Evolutionary conservation across 2,797 vertebrate species (phyloP), one percentile per base, ranked within the genome.

Genomic region (Ctenopoma multispine): DNA sequence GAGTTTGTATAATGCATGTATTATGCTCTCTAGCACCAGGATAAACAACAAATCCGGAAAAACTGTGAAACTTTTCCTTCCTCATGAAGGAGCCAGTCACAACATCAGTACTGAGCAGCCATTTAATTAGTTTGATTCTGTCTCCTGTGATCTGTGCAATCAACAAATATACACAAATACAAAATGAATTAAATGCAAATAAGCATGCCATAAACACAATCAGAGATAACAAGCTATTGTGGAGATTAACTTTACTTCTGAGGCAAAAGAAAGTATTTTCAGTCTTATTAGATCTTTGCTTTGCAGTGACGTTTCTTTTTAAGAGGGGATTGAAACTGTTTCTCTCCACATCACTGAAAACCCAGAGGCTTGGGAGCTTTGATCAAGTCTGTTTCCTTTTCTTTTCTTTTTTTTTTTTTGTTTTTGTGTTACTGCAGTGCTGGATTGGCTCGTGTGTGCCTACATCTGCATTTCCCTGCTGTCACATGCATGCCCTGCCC

Each of bases 401-500:
- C n/a, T n/a, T 58, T 31, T 12, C 46, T 49, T 27, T 55, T 47
- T 15, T 31, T 20, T 27, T 13, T 21, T 51, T 63, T 62, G 68
- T 62, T 63, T 59, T 64, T 18, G 56, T 66, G 64, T 34, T 58
- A 4, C 58, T 24, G 62, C 60, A 44, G 70, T 23, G 61, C 62
- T 21, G n/a, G 23, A 59, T 83, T 56, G 75, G 81, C 79, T 79
- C 78, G 20, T 43, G 63, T 59, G 72, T 80, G 55, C 55, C n/a
- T 65, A 20, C 58, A 49, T 77, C 66, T 69, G 40, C 63, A 70
- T 58, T 60, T 58, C 46, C 58, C 47, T 40, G 29, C 58, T 51
- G 79, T 75, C 80, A 80, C 59, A 36, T 59, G 66, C 69, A 62
- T 18, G 7, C 68, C 24, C 31, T 79, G 81, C 57, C 82, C 83